These are phyloP conservation scores for Diogma glabrata DNA, from an alignment of 2,888 invertebrate genomes.

Conservation along the genomic window DNA sequence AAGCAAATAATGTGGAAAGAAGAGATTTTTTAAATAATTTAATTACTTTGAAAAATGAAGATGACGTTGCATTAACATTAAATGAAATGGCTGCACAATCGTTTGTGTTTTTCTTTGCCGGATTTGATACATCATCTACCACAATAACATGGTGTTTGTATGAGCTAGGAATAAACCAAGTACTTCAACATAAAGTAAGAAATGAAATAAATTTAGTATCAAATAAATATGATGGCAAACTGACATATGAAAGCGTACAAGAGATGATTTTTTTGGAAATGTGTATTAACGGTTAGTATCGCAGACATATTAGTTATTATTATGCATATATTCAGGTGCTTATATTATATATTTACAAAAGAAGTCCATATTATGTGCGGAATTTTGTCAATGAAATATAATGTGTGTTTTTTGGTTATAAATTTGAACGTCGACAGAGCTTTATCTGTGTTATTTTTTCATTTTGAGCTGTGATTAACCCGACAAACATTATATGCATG, in stretches of 20 bases:
- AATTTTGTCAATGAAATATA: too few species aligned
- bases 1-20: slow-evolving; percentile 7
- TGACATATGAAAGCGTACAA: neutral
- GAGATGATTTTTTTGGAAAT: slow-evolving; percentile 3
- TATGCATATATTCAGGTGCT: too few species aligned
- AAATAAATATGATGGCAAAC: neutral
- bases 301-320: too few species aligned
- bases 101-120: slow-evolving; percentile 13
- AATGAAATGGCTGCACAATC: slow-evolving; percentile 11
- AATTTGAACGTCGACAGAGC: too few species aligned
- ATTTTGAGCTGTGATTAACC: too few species aligned
- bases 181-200: slow-evolving; percentile 10
- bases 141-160: slow-evolving; percentile 10
- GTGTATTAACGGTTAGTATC: slow-evolving; percentile 8
- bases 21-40: slow-evolving; percentile 11
- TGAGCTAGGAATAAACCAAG: slow-evolving; percentile 6
- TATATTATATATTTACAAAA: too few species aligned
- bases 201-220: neutral
- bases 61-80: neutral
- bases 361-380: too few species aligned
- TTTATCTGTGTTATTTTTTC: too few species aligned
- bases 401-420: too few species aligned
- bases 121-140: slow-evolving; percentile 10
- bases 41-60: slow-evolving; percentile 20
- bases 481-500: too few species aligned